Evolutionary conservation across 2,113 vertebrate species (phyloP).

Genomic region (Scolopax mira): DNA sequence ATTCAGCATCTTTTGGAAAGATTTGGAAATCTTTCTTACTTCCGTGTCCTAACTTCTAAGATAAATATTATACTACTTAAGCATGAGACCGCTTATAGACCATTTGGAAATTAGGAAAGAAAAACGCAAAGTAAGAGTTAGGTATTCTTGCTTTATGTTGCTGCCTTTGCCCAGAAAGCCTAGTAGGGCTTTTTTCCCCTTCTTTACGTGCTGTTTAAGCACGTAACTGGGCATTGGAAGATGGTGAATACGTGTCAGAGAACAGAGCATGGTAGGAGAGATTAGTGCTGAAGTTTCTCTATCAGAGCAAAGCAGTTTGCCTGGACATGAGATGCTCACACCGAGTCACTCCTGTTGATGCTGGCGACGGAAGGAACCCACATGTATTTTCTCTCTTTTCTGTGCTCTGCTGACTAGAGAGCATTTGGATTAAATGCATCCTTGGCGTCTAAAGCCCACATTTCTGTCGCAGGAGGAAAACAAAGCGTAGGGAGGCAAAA

Average conservation of each 20-base stretch:
- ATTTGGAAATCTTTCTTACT: not conserved
- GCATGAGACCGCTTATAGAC: not conserved
- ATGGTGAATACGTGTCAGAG: not conserved
- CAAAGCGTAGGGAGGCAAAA: slow-evolving; percentile 40
- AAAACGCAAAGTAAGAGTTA: not conserved
- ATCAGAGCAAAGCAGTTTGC: not conserved
- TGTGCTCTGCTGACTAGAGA: not conserved
- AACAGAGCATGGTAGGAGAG: not conserved
- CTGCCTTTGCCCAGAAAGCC: not conserved
- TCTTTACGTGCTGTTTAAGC: not conserved
- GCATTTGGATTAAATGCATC: slow-evolving; percentile 38
- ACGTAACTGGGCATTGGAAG: not conserved
- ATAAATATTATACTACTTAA: not conserved
- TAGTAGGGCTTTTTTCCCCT: not conserved
- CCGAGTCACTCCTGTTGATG: not conserved
- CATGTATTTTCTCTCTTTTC: slow-evolving; percentile 3
- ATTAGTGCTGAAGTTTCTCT: not conserved
- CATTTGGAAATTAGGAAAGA: not conserved
- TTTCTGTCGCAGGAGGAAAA: slow-evolving; percentile 54
- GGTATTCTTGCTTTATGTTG: not conserved
- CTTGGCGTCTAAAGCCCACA: slow-evolving; percentile 11
- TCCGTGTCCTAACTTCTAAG: not conserved
- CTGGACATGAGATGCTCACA: not conserved
- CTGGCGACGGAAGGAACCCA: not conserved
- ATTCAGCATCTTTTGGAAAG: not conserved